Base-by-base conservation (phyloP, 2,113 vertebrate genomes). In the Progne subis region DNA sequence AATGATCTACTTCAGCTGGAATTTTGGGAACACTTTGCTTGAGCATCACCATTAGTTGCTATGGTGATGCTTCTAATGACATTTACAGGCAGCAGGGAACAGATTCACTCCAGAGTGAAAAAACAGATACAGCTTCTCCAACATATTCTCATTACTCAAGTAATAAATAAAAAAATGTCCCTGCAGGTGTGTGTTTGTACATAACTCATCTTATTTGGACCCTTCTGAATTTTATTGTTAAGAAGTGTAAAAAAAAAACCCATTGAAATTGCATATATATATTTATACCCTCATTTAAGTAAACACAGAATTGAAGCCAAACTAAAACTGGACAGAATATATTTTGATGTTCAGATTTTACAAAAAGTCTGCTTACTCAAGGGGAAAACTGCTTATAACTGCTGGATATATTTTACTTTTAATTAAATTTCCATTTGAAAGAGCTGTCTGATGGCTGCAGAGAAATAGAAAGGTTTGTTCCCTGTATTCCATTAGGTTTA, bases 41-140 rank as follows among this genome's bases (percentile, higher is more conserved):
- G 44, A 92, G 43, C 50, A 90, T 50, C 50, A 39, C 89, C 59
- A 91, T 97, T 95, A 94, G 96, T 96, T 95, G 78, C 95, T 86
- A 93, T 95, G 90, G 91, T 77, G 78, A 95, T 82, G 6, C 13
- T 74, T 91, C 63, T 82, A 95, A 88, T 41, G 86, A 65, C 82
- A 63, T 53, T 82, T 92, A 80, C 16, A 85, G 78, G 70, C 77
- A 91, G 47, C 59, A 87, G 55, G 61, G 81, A 95, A 89, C 14
- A 65, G 70, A 92, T 70, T 82, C 50, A 79, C 12, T 90, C 29
- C 59, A 79, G 31, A 85, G 29, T 8, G 32, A 64, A 83, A 65
- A 86, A 68, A 57, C 37, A 63, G 8, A 71, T 31, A 41, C 8
- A 47, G 37, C 18, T 85, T 71, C 32, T 80, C 50, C 63, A 92